Base-by-base conservation (phyloP, 2,888 invertebrate genomes). In the Drosophila neoperkinsi region DNA sequence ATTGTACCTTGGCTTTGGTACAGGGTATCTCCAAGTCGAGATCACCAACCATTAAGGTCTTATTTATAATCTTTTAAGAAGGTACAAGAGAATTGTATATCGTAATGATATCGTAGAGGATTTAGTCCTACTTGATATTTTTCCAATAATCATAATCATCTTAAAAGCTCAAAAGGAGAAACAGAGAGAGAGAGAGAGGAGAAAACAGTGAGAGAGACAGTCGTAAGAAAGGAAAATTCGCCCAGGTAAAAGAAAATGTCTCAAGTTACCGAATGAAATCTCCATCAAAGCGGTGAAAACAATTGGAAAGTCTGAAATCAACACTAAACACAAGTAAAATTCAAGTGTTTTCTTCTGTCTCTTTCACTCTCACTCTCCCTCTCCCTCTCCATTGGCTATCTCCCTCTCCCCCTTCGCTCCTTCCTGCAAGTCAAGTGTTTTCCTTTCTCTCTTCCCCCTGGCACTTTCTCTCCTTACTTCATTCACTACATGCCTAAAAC, bases 401-500 rank as follows among this genome's bases (percentile, higher is more conserved):
- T 4, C 5, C 11, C 53, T 10, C 7, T 25, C 28, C 16, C n/a
- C 25, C 4, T 6, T 9, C 13, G 0, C 46, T 5, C 7, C 11
- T 43, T 9, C 3, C 21, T n/a, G 41, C 10, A 46, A 46, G 50
- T 55, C 52, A 53, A 55, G 58, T 66, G 51, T 56, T 38, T 30
- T 59, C 6, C 33, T 34, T 9, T 31, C 52, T 38, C 59, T 18
- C 18, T 28, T 33, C 49, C 10, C n/a, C 18, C 31, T 28, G 18
- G 1, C 16, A n/a, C 34, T 46, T 33, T 31, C 25, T 16, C 11
- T n/a, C 7, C 70, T 56, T n/a, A n/a, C n/a, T n/a, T 70, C 79
- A 88, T 88, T 88, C 81, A 78, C 81, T 58, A 72, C 81, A 79
- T 88, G 74, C 63, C 62, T 51, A 74, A 77, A 85, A 62, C 3